phyloP scores from a whole-genome alignment of 2,888 invertebrate species.

The Tetropium fuscum region DNA sequence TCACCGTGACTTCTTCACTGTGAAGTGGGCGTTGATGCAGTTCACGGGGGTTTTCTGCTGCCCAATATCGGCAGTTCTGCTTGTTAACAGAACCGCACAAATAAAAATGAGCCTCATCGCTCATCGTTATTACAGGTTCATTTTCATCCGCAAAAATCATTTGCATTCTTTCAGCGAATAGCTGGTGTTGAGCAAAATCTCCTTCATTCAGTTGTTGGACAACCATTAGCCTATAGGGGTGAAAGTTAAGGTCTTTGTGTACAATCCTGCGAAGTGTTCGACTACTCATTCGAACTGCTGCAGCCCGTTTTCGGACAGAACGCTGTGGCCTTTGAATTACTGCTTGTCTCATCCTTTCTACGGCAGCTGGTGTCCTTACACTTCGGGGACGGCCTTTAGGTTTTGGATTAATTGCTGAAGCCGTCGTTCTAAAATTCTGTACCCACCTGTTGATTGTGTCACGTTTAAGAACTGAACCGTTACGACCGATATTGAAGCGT shows the following conservation, averaged over 20 bases:
- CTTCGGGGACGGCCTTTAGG: conserved; percentile 18
- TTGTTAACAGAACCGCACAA: conserved; percentile 32
- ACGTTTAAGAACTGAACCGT: neutral
- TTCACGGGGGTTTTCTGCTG: conserved; percentile 2
- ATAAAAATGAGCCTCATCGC: conserved; percentile 31
- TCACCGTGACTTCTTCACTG: conserved; percentile 1
- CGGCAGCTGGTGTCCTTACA: conserved; percentile 18
- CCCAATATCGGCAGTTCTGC: conserved; percentile 32
- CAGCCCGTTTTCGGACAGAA: conserved; percentile 19
- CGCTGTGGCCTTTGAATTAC: conserved; percentile 18
- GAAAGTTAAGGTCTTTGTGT: conserved; percentile 22
- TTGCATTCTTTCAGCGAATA: conserved; percentile 24
- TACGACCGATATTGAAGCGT: neutral
- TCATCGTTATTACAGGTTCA: conserved; percentile 17
- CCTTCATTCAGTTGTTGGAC: conserved; percentile 27
- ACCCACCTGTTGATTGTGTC: neutral
- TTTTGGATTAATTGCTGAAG: conserved; percentile 3
- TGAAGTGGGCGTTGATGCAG: neutral
- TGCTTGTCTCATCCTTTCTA: conserved; percentile 16
- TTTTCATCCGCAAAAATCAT: conserved; percentile 7
- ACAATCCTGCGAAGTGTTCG: conserved; percentile 19
- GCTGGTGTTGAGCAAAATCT: conserved; percentile 19
- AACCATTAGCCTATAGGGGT: conserved; percentile 26
- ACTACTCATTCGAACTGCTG: conserved; percentile 11
- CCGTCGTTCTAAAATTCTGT: neutral